Evolutionary conservation across 2,113 vertebrate genomes (phyloP), one percentile per base, ranked within the genome.

Genomic region (Passer montanus): DNA sequence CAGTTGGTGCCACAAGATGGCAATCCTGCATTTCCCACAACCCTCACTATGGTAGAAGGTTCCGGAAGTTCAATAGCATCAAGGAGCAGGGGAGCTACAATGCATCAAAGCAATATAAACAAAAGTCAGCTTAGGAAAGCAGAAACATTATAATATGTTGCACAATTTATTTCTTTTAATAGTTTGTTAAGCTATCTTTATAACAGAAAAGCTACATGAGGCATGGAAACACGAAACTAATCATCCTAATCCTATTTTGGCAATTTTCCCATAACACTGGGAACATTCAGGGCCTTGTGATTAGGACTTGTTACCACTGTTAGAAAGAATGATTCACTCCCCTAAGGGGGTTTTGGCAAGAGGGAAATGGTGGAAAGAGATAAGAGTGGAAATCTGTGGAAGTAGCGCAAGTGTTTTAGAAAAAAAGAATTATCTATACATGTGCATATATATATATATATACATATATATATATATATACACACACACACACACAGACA

Each of bases 1-100:
- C 56, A 24, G 21, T 74, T 81, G 39, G 41, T 78, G 80, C 96
- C 96, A 97, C 95, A 92, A 95, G 96, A 79, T 95, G 96, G 95
- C 96, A 95, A 93, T 94, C 68, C 43, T 2, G 49, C 58, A 77
- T 89, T 94, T 94, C 69, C 69, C 50, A 89, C 43, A 87, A 59
- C 69, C 31, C 60, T 73, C 37, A 8, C 15, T 50, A 39, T 0
- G 0, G 22, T 60, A 56, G 96, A 96, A 96, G 47, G 87, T 97
- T 97, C 95, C 77, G 76, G 95, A 97, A 95, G 91, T 95, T 96
- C 86, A 70, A 56, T 2, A 59, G 55, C 88, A 92, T 50, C 76
- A 86, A 35, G 63, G 37, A 88, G 64, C 68, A 88, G 56, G 27
- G 76, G 22, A 81, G 56, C 35, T 58, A 47, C 50, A 52, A 27